A percentile compares a stretch with the other conserved stretches of the same genome.
These are phyloP conservation scores for Speoplatyrhinus poulsoni DNA, from an alignment of 2,113 vertebrate species.

Conservation along the genomic window DNA sequence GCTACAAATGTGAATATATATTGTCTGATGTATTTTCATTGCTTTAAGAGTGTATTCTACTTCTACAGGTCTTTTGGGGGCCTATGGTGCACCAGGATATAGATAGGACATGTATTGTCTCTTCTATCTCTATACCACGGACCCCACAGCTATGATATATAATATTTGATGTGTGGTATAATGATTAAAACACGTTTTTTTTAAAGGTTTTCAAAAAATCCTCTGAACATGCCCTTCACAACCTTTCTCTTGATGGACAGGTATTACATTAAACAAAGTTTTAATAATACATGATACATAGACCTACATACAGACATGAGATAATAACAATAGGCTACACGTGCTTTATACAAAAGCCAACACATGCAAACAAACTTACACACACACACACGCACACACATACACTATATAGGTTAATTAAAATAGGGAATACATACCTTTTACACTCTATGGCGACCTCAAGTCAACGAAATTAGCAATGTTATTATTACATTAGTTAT, in stretches of 20 bases:
- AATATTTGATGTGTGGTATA: neutral
- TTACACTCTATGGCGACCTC: neutral
- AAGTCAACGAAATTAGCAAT: neutral
- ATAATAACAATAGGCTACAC: too few species aligned
- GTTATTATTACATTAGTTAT: neutral
- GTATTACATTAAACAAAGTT: too few species aligned
- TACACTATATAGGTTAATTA: neutral
- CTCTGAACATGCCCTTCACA: too few species aligned
- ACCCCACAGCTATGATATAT: neutral
- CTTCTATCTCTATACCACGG: too few species aligned
- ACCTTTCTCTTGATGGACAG: too few species aligned
- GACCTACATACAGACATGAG: too few species aligned
- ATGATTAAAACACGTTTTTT: neutral
- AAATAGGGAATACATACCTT: neutral
- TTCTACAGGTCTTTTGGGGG: neutral
- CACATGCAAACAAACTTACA: neutral
- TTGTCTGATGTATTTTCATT: neutral
- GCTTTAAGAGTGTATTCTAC: neutral
- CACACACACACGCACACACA: neutral
- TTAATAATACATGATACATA: too few species aligned
- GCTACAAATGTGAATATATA: neutral
- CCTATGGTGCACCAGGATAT: neutral
- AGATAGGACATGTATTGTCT: too few species aligned
- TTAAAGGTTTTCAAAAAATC: neutral
- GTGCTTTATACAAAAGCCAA: neutral